These are phyloP conservation scores for Cyphomyrus plagiostoma DNA, from an alignment of 2,113 vertebrate genomes.

Conservation along the genomic window DNA sequence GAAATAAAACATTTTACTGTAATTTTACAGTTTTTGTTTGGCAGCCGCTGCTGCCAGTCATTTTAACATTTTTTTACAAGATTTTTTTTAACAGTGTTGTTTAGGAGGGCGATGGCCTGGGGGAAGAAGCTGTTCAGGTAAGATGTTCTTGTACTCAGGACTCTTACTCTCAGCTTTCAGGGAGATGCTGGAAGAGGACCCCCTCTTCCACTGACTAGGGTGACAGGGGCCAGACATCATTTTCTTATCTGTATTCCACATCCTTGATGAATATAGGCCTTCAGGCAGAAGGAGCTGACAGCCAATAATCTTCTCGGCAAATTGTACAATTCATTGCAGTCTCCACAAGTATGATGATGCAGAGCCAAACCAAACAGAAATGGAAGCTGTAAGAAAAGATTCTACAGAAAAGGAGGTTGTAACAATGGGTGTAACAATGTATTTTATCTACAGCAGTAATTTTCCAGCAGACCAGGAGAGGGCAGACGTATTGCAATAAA, in stretches of 20 bases:
- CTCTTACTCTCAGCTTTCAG: not conserved
- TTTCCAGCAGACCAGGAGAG: not conserved
- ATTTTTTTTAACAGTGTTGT: too few species aligned
- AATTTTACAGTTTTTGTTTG: too few species aligned
- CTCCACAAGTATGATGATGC: not conserved
- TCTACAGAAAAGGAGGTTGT: not conserved
- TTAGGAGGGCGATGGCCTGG: too few species aligned
- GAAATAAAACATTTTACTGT: too few species aligned
- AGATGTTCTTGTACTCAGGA: not conserved
- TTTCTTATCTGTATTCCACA: not conserved
- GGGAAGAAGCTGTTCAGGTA: not conserved
- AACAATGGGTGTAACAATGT: not conserved
- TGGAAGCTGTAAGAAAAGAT: not conserved
- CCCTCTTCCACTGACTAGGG: too few species aligned
- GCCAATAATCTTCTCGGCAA: not conserved
- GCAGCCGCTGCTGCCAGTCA: too few species aligned
- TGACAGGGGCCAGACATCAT: not conserved
- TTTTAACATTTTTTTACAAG: too few species aligned
- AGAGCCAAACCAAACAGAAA: not conserved
- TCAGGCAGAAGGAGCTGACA: not conserved
- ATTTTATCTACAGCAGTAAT: not conserved
- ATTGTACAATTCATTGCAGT: not conserved
- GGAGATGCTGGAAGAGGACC: not conserved
- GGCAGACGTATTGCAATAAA: not conserved
- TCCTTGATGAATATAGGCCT: not conserved